A percentile compares a stretch with the other conserved stretches of the same genome.
Conservation (phyloP, 2,113 vertebrate genomes). For the Epinephelus moara region DNA sequence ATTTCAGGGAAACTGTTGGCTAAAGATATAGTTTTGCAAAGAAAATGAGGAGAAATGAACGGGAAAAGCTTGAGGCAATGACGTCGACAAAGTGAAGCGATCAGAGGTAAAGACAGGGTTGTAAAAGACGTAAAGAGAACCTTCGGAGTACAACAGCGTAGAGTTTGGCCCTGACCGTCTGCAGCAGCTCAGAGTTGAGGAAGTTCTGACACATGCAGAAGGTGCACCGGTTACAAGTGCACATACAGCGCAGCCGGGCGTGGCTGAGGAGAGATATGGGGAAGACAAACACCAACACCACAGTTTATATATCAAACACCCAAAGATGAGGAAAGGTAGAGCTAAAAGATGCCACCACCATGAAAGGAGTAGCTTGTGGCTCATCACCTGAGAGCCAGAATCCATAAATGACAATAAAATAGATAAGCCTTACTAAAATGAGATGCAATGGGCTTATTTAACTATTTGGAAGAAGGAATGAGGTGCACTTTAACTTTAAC, state of each 20-base stretch:
- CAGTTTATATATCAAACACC: constrained; percentile 16
- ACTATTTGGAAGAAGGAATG: background rate
- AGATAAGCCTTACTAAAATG: background rate
- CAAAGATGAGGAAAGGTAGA: constrained; percentile 13
- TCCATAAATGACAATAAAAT: background rate
- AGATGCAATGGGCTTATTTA: background rate
- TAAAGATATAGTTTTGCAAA: background rate
- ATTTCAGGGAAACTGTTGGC: background rate
- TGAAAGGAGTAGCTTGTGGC: background rate
- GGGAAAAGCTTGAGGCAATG: background rate
- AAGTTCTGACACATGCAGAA: constrained; percentile 99
- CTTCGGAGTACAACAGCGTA: constrained; percentile 97
- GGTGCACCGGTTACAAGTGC: constrained; percentile 98
- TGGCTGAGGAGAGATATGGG: constrained; percentile 92
- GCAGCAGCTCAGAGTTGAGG: constrained; percentile 99
- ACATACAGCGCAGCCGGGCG: constrained; percentile 98
- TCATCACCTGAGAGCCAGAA: constrained; percentile 2
- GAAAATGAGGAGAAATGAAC: background rate
- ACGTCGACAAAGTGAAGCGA: background rate
- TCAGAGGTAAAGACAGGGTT: constrained; percentile 12
- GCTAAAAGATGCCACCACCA: constrained; percentile 19
- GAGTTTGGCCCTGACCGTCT: constrained; percentile 99
- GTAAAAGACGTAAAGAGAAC: constrained; percentile 80
- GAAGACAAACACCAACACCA: constrained; percentile 85
- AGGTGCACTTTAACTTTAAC: background rate